Evolutionary conservation across 1,140 invertebrate genomes (phyloP), one percentile per base, ranked within the genome.

Genomic region (Euglossa dilemma): DNA sequence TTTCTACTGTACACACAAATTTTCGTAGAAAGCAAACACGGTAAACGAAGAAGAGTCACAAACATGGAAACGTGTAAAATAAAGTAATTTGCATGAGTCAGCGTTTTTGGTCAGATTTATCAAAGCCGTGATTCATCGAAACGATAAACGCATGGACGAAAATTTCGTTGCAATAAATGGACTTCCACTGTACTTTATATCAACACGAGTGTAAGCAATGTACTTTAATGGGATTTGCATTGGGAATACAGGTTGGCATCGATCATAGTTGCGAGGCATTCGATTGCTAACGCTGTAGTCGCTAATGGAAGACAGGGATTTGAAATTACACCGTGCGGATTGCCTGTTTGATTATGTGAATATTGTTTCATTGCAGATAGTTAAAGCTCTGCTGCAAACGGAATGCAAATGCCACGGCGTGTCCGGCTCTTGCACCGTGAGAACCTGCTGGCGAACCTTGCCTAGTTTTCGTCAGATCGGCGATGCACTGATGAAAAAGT

Each of bases 401-500:
- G 97, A 98, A 93, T 99, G 98, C 95, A 99, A 99, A 94, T 99
- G 99, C 93, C 98, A 99, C 93, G 99, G 99, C 9, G 98, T 99
- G 43, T 99, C 98, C 73, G 98, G 98, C 3, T 98, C 98, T 72
- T 99, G 98, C 92, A 98, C 98, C 1, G 96, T 99, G 93, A 97
- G 97, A 91, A 99, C 98, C 7, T 99, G 99, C 93, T 99, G 98
- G 98, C 96, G 96, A 91, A 98, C 97, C 36, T 95, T 99, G 92
- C 97, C 97, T 36, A 96, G 96, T 45, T 99, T 99, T 95, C 95
- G 97, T 73, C 95, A 96, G 89, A 96, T 99, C 63, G 98, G 98
- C 45, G 96, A 97, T 86, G 96, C 96, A 77, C 95, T 99, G 47
- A 97, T 97, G 95, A 96, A 96, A 81, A 97, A 97, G 91, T 98